Percentiles rank a stretch among this genome's conserved stretches.
Conservation (phyloP, 2,888 invertebrate species). For the Drosophila macrothrix region DNA sequence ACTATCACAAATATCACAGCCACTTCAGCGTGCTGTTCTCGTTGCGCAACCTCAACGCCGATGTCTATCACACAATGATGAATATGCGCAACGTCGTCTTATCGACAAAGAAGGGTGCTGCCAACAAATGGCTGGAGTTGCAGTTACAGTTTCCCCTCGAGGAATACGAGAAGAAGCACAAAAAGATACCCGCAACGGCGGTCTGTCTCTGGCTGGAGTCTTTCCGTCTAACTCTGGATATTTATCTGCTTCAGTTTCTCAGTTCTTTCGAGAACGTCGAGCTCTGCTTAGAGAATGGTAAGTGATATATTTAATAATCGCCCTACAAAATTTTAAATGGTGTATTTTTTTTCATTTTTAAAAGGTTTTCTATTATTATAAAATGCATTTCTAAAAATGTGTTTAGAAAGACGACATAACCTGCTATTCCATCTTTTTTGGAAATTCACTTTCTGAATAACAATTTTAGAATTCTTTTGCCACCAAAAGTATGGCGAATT, state of each 20-base stretch:
- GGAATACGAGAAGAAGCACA: conserved; percentile 11
- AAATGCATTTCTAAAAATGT: too few relatives aligned
- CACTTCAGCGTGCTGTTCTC: conserved; percentile 60
- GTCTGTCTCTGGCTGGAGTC: conserved; percentile 80
- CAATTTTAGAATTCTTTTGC: too few relatives aligned
- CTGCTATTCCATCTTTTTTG: too few relatives aligned
- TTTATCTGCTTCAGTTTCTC: conserved; percentile 77
- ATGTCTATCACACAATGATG: conserved; percentile 67
- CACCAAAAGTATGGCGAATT: too few relatives aligned
- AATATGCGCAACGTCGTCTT: conserved; percentile 59
- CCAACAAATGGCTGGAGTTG: conserved; percentile 79
- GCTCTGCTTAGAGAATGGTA: conserved; percentile 47
- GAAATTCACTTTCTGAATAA: too few relatives aligned
- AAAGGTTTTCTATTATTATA: too few relatives aligned
- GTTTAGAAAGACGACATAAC: too few relatives aligned
- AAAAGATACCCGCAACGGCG: conserved; percentile 51
- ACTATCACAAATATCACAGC: conserved; percentile 62
- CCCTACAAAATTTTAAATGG: background rate
- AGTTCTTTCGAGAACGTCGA: conserved; percentile 58
- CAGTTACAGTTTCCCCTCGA: conserved; percentile 72
- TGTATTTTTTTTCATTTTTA: background rate
- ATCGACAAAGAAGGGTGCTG: conserved; percentile 53
- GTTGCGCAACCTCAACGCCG: conserved; percentile 61
- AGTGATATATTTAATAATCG: background rate
- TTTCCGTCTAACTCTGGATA: conserved; percentile 66